Evolutionary conservation across 2,113 vertebrate species (phyloP).

Genomic region (Chinchilla lanigera): DNA sequence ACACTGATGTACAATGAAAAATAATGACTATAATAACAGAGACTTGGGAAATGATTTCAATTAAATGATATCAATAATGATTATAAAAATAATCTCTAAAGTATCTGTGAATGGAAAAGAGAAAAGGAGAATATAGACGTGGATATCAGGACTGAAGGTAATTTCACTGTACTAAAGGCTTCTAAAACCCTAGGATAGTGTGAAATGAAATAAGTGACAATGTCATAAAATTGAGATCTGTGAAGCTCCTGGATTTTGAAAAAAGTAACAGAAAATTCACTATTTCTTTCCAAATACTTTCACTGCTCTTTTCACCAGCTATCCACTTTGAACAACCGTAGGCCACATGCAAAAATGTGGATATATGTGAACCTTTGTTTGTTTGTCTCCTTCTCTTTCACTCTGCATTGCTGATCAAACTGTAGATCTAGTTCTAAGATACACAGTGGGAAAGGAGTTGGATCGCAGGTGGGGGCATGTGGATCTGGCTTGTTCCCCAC

Average conservation of each 20-base stretch:
- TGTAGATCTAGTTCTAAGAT: background rate
- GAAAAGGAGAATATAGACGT: background rate
- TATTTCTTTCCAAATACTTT: background rate
- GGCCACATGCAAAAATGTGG: background rate
- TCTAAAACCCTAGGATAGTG: background rate
- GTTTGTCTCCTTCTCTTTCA: background rate
- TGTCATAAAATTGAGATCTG: background rate
- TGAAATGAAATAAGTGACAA: background rate
- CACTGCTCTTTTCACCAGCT: background rate
- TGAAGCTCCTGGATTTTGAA: background rate
- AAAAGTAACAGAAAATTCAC: background rate
- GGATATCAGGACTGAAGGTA: background rate
- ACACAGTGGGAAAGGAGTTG: background rate
- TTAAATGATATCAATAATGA: background rate
- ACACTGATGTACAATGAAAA: background rate
- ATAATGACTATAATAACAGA: background rate
- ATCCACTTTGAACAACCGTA: background rate
- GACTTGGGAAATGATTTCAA: slow-evolving; percentile 17
- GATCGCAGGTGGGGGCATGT: background rate
- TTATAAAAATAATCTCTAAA: background rate
- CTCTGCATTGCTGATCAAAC: background rate
- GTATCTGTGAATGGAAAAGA: background rate
- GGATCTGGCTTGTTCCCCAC: background rate
- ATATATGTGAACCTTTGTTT: background rate
- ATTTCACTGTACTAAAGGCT: slow-evolving; percentile 27